A percentile compares a stretch with the other conserved stretches of the same genome.
phyloP scores from a whole-genome alignment of 2,888 invertebrate species.

The Drosophila atripex region DNA sequence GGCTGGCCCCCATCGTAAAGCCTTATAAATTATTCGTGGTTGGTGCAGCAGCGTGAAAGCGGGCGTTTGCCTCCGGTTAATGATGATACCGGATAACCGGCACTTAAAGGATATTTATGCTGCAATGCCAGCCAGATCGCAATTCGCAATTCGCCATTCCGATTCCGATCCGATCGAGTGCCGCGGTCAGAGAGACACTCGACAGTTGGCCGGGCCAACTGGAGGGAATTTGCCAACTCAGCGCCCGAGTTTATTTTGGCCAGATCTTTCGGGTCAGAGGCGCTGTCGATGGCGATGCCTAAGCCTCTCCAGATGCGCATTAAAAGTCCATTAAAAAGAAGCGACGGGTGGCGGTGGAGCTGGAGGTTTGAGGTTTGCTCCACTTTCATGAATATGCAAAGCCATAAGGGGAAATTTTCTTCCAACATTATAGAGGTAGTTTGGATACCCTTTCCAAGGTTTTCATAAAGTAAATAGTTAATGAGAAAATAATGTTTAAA shows the following conservation, averaged over 20 bases:
- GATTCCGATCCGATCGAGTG: conserved; percentile 1
- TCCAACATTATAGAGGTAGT: background rate
- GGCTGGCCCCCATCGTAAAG: conserved; percentile 21
- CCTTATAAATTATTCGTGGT: conserved; percentile 41
- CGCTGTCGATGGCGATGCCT: conserved; percentile 43
- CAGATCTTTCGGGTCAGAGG: conserved; percentile 45
- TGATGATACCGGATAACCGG: conserved; percentile 72
- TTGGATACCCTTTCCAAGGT: conserved; percentile 11
- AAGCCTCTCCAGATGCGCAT: conserved; percentile 56
- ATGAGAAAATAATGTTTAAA: too few species aligned
- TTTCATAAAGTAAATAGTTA: background rate
- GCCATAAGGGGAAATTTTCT: background rate
- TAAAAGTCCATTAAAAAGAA: conserved; percentile 68
- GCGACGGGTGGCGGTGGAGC: conserved; percentile 47
- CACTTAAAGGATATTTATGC: conserved; percentile 77
- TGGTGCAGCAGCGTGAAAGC: conserved; percentile 65
- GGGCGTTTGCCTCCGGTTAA: conserved; percentile 68
- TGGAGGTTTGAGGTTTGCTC: conserved; percentile 59
- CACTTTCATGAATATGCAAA: conserved; percentile 68
- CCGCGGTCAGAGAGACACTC: conserved; percentile 16
- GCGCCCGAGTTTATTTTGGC: conserved; percentile 44
- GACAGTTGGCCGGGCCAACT: conserved; percentile 10
- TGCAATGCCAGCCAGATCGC: conserved; percentile 34
- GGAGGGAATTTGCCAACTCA: conserved; percentile 48
- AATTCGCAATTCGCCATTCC: conserved; percentile 3